Evolutionary conservation across 2,113 vertebrate species (phyloP), one percentile per base, ranked within the genome.

Genomic region (Tamias sibiricus): DNA sequence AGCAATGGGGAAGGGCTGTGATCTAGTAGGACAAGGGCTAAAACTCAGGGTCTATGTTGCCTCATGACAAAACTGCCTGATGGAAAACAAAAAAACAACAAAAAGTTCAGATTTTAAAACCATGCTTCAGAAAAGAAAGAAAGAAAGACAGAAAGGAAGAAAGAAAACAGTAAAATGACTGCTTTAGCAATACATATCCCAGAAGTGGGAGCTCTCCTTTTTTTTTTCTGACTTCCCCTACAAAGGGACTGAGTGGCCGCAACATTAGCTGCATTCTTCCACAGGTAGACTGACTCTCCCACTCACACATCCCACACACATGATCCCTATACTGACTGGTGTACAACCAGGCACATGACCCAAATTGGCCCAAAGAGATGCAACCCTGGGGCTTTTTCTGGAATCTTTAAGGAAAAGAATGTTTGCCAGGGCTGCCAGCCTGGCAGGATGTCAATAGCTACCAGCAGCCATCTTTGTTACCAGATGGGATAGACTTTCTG

Each of bases 41-140:
- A 91, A 30, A 44, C 88, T 95, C 69, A 62, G 30, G 12, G 40
- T 69, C 42, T 64, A 17, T 57, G 66, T 44, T 77, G 75, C 57
- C 72, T 85, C 54, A 54, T 19, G 71, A 10, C 79, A 30, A 80
- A 91, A 17, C 66, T 91, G 86, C 42, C 68, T 40, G 52, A n/a
- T 52, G 42, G 42, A 71, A 95, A n/a, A n/a, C n/a, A n/a, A 97
- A 95, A 66, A 44, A 79, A 89, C 54, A 40, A 90, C 57, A 91
- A 57, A 20, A 28, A 95, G 47, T 35, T 83, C 26, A 49, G 30
- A 80, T 49, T 71, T 71, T 30, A 97, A 92, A 90, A 74, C 20
- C 85, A 32, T 42, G 26, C 13, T 82, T n/a, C 10, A 16, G 76
- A 37, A 87, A 92, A 91, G 42, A 57, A 44, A 37, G 44, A 26